Evolutionary conservation across 2,888 invertebrate species (phyloP).

Genomic region (Eupsilia transversa): DNA sequence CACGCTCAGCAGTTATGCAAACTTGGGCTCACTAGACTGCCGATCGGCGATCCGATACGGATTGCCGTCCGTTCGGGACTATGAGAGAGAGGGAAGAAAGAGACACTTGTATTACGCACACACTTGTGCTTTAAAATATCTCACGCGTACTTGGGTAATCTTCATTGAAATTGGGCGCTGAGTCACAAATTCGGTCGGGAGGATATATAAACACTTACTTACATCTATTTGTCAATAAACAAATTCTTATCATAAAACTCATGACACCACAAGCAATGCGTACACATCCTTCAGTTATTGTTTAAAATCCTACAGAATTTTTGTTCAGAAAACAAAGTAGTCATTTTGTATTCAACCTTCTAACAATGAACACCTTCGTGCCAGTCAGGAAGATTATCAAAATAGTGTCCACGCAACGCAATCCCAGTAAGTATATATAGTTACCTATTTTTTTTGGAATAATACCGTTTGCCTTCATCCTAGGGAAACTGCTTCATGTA

Average conservation of each 20-base stretch:
- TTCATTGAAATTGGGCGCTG: neutral
- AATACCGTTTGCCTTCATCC: neutral
- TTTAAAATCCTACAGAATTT: neutral
- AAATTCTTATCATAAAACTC: constrained; percentile 30
- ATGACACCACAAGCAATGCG: constrained; percentile 24
- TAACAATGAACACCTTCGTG: constrained; percentile 39
- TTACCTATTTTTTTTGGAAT: neutral
- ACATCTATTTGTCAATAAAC: constrained; percentile 10
- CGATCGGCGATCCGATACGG: neutral
- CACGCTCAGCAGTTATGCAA: no score
- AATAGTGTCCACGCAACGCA: constrained; percentile 40
- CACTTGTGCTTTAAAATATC: neutral
- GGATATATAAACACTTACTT: neutral
- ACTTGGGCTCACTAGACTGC: neutral
- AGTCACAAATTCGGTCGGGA: neutral
- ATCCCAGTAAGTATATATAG: constrained; percentile 35
- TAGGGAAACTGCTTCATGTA: no score
- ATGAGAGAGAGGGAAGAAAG: neutral
- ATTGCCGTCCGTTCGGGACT: no score
- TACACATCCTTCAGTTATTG: constrained; percentile 48
- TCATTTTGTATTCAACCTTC: constrained; percentile 9
- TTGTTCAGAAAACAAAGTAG: constrained; percentile 25
- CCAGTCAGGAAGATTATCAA: constrained; percentile 49
- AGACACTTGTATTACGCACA: neutral
- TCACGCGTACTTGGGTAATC: neutral